phyloP scores from a whole-genome alignment of 1,140 invertebrate species.

The Phymastichus coffea region DNA sequence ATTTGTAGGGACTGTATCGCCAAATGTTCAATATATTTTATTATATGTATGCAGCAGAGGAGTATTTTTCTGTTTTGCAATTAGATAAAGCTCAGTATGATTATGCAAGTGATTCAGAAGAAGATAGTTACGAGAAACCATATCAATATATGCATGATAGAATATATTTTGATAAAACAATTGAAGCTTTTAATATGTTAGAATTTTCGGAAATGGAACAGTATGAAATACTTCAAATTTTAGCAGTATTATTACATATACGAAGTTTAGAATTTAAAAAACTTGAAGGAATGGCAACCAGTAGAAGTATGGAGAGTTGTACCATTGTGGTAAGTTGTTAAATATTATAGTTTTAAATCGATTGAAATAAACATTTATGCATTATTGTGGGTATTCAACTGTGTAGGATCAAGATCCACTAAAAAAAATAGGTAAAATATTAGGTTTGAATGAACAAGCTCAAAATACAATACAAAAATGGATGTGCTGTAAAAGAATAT shows the following conservation, averaged over 20 bases:
- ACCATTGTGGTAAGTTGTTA: not conserved
- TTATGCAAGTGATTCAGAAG: slow-evolving; percentile 89
- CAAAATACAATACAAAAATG: slow-evolving; percentile 68
- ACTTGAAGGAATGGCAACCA: not conserved
- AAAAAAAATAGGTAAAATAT: slow-evolving; percentile 58
- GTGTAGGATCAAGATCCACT: not conserved
- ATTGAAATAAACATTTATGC: too few relatives aligned
- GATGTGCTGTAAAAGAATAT: slow-evolving; percentile 86
- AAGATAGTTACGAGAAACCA: slow-evolving; percentile 79
- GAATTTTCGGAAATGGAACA: slow-evolving; percentile 80
- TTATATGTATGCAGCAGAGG: slow-evolving; percentile 84
- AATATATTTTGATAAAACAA: slow-evolving; percentile 69
- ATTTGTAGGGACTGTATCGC: too few relatives aligned
- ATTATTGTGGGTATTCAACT: too few relatives aligned
- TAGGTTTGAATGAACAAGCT: slow-evolving; percentile 74
- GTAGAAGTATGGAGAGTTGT: not conserved
- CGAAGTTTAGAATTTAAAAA: slow-evolving; percentile 67
- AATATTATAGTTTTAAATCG: too few relatives aligned
- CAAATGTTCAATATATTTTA: slow-evolving; percentile 99
- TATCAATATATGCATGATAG: slow-evolving; percentile 78
- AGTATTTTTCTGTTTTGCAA: slow-evolving; percentile 70
- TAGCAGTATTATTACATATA: slow-evolving; percentile 87
- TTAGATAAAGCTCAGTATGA: slow-evolving; percentile 74
- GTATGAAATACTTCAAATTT: slow-evolving; percentile 80
- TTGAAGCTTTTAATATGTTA: slow-evolving; percentile 70